These are phyloP conservation scores for Hemicordylus capensis DNA, from an alignment of 2,113 vertebrate genomes.

Conservation along the genomic window DNA sequence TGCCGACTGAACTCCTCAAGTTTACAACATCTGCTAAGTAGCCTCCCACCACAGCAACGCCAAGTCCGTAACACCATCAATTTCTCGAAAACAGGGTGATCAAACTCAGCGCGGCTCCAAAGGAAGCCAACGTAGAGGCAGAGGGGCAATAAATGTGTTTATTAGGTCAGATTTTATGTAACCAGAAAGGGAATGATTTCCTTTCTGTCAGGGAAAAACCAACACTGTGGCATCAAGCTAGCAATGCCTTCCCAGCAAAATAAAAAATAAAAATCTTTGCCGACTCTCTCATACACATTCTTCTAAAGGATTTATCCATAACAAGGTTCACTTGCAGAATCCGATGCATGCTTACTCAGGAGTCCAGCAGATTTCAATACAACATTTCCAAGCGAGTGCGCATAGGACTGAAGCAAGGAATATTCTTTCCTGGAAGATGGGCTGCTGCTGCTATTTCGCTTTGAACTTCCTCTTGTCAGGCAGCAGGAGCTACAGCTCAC, in stretches of 20 bases:
- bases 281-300: neutral
- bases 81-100: neutral
- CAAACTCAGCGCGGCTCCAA: slow-evolving; percentile 13
- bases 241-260: neutral
- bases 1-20: slow-evolving; percentile 1
- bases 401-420: too few relatives aligned
- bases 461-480: neutral
- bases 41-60: neutral
- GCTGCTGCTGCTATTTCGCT: neutral
- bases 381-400: too few relatives aligned
- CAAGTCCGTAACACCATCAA: neutral
- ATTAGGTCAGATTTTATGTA: slow-evolving; percentile 36
- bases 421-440: too few relatives aligned
- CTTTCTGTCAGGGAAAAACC: slow-evolving; percentile 20
- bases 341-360: too few relatives aligned
- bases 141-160: slow-evolving; percentile 38
- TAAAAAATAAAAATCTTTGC: too few relatives aligned
- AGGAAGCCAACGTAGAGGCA: neutral
- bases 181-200: slow-evolving; percentile 34
- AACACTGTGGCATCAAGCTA: neutral
- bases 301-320: neutral
- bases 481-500: neutral
- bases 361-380: too few relatives aligned
- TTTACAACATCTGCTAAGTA: neutral
- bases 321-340: neutral